Evolutionary conservation across 2,797 vertebrate genomes (phyloP).

Genomic region (Cheirogaleus major): DNA sequence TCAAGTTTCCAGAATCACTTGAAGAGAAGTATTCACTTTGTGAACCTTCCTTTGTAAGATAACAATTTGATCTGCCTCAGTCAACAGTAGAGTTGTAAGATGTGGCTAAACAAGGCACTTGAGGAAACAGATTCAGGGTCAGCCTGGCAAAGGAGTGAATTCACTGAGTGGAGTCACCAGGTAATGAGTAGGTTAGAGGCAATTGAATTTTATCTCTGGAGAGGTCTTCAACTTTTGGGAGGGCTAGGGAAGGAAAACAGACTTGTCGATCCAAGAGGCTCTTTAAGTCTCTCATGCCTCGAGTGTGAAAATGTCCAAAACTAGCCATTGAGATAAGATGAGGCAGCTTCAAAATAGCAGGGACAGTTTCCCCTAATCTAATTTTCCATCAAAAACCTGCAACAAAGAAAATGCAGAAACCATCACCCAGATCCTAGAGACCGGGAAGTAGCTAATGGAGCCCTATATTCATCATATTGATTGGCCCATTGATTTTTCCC

Average conservation of each 20-base stretch:
- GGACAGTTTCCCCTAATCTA: constrained; percentile 42
- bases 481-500: constrained; percentile 64
- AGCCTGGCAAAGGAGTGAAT: neutral
- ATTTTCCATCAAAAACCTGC: constrained; percentile 55
- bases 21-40: constrained; percentile 51
- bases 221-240: constrained; percentile 59
- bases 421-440: constrained; percentile 54
- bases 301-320: constrained; percentile 55
- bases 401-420: constrained; percentile 72
- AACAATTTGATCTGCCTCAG: constrained; percentile 38
- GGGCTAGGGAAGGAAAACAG: constrained; percentile 57
- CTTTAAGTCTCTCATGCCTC: constrained; percentile 48
- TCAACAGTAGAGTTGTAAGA: constrained; percentile 58
- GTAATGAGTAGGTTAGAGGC: constrained; percentile 29
- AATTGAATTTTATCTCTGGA: constrained; percentile 55
- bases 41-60: neutral
- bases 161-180: neutral
- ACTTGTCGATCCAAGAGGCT: constrained; percentile 68
- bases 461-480: constrained; percentile 75
- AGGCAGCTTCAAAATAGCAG: constrained; percentile 41
- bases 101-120: constrained; percentile 58
- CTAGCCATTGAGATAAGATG: constrained; percentile 34
- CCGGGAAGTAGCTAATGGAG: constrained; percentile 76
- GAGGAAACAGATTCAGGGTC: constrained; percentile 45
- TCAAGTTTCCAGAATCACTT: constrained; percentile 53